Percentiles rank a stretch among this genome's conserved stretches.
phyloP scores from a whole-genome alignment of 35 echinoderm and acorn worm species.

The Eucidaris tribuloides region DNA sequence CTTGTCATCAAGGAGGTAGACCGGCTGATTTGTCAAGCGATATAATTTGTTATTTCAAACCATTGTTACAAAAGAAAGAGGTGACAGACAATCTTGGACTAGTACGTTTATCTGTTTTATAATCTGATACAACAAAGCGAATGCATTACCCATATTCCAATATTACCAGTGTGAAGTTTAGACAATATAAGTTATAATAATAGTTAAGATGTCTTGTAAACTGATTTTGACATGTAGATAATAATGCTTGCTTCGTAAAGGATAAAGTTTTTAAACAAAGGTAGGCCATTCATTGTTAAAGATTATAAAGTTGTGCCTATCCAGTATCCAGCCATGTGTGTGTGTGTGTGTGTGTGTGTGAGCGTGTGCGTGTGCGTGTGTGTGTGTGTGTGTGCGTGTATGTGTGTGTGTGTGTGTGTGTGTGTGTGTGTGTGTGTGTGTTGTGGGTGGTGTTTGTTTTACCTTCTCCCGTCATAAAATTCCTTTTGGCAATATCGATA shows the following conservation, averaged over 20 bases:
- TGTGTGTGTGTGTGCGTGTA: not conserved
- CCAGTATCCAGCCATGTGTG: not conserved
- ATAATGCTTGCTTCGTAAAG: not conserved
- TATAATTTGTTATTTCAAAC: not conserved
- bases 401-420: not conserved
- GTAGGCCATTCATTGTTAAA: no score
- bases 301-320: no score
- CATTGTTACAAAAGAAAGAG: not conserved
- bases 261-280: no score
- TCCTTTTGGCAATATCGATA: no score
- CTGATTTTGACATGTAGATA: not conserved
- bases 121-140: no score
- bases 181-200: not conserved
- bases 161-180: not conserved
- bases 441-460: not conserved
- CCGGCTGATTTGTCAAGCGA: no score
- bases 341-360: not conserved
- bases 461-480: no score
- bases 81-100: not conserved
- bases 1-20: no score
- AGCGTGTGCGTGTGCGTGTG: not conserved
- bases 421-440: not conserved
- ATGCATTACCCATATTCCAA: no score
- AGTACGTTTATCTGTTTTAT: not conserved
- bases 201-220: not conserved